Conservation (phyloP, 2,888 invertebrate genomes). For the Eristalinus aeneus region DNA sequence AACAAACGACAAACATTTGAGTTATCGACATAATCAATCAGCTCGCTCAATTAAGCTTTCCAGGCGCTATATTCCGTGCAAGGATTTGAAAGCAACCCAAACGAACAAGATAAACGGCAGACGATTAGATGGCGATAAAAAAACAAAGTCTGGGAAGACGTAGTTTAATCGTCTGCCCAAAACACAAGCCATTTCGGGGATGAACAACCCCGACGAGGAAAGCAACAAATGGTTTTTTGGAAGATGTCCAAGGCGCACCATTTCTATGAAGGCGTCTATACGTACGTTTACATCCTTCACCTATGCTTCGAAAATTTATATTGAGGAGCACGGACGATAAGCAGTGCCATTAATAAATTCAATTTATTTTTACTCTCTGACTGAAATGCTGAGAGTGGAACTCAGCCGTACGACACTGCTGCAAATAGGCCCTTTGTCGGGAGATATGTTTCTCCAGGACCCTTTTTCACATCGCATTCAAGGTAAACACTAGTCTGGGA, state of each 20-base stretch:
- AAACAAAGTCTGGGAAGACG: constrained; percentile 41
- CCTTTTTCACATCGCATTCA: constrained; percentile 35
- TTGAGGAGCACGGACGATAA: constrained; percentile 67
- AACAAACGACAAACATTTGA: constrained; percentile 71
- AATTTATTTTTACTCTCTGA: constrained; percentile 66
- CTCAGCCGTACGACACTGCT: neutral
- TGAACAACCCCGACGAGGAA: constrained; percentile 26
- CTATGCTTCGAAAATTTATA: constrained; percentile 34
- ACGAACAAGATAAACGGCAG: constrained; percentile 37
- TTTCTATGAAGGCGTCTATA: constrained; percentile 12
- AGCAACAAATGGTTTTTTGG: constrained; percentile 79
- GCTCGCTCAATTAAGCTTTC: constrained; percentile 70
- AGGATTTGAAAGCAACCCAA: neutral
- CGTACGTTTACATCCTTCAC: neutral
- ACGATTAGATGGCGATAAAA: constrained; percentile 63
- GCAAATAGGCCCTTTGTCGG: constrained; percentile 39
- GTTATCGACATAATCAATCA: constrained; percentile 72
- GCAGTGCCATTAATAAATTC: constrained; percentile 73
- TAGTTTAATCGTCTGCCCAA: neutral
- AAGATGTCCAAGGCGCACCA: constrained; percentile 73
- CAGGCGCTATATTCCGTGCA: constrained; percentile 2
- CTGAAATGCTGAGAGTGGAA: constrained; percentile 11
- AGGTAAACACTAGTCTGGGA: constrained; percentile 34
- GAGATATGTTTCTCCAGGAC: neutral
- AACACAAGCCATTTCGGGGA: neutral